Base-by-base conservation (phyloP, 2,113 vertebrate species). In the Mus musculus region DNA sequence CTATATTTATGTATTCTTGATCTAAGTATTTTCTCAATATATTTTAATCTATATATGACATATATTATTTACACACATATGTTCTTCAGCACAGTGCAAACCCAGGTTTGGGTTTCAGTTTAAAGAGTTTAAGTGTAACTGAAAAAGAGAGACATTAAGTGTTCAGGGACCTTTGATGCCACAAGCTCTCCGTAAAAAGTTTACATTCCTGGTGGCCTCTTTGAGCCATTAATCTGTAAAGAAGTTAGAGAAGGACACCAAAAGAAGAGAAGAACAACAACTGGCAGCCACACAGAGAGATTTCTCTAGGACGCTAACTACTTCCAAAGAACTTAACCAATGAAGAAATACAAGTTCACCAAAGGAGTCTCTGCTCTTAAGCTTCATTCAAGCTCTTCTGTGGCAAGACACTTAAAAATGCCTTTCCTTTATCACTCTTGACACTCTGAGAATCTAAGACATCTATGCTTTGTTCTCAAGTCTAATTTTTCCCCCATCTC, bases 391-490 rank as follows among this genome's bases (percentile, higher is more conserved):
- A 81, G 14, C n/a, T 20, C 28, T 22, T 5, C 39, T 0, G 30
- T 33, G 61, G n/a, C 13, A 13, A 88, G 39, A 59, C 36, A 13
- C 59, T 63, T 84, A 42, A 33, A 73, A 72, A 54, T n/a, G 11
- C 20, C 2, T 39, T 67, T 65, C 88, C 89, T 24, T 88, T 78
- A 26, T 24, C 0, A 56, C 6, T 28, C 28, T n/a, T 33, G 6
- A 3, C 11, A 69, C 8, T 86, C 85, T 71, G 92, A 92, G 33
- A 67, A 42, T 94, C 77, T 94, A 92, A 92, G 54, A 87, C 33
- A 87, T 52, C 28, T 13, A 63, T 9, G 56, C 19, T 84, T 93
- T 88, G 77, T 63, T 78, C 42, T 13, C 10, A 86, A 76, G 63
- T 82, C 42, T 54, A 77, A 65, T 75, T 61, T 7, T 20, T 49